Conservation (phyloP, 1,140 invertebrate species). For the Coenobita brevimanus region DNA sequence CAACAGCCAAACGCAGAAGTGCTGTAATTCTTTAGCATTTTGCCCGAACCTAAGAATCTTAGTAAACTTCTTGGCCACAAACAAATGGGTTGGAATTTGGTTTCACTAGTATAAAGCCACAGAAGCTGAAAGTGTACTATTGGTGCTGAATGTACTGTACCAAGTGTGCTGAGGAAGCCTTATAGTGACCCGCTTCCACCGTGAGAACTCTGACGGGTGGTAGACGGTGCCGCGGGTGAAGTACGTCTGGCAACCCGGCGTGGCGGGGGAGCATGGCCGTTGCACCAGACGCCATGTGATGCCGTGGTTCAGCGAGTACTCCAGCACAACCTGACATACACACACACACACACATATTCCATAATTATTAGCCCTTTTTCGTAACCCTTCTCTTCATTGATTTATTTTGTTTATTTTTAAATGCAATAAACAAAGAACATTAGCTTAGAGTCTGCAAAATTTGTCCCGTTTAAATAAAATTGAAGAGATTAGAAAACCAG, state of each 20-base stretch:
- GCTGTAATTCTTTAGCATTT: too few relatives aligned
- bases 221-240: conserved; percentile 74
- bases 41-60: too few relatives aligned
- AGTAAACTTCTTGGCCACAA: too few relatives aligned
- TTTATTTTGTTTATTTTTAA: too few relatives aligned
- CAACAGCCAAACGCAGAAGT: too few relatives aligned
- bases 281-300: conserved; percentile 73
- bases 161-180: conserved; percentile 73
- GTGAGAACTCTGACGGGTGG: conserved; percentile 72
- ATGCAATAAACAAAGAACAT: too few relatives aligned
- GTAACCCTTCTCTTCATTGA: too few relatives aligned
- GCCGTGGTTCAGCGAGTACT: conserved; percentile 75
- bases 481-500: too few relatives aligned
- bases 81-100: background rate
- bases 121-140: background rate
- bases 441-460: too few relatives aligned
- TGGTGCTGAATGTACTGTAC: conserved; percentile 69
- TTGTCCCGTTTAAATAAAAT: too few relatives aligned
- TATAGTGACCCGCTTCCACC: conserved; percentile 74
- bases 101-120: background rate
- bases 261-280: conserved; percentile 62
- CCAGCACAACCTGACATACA: conserved; percentile 71
- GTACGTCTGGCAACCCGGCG: conserved; percentile 68
- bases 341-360: too few relatives aligned
- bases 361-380: too few relatives aligned